Evolutionary conservation across 2,888 invertebrate genomes (phyloP), one percentile per base, ranked within the genome.

Genomic region (Oligia fasciuncula): DNA sequence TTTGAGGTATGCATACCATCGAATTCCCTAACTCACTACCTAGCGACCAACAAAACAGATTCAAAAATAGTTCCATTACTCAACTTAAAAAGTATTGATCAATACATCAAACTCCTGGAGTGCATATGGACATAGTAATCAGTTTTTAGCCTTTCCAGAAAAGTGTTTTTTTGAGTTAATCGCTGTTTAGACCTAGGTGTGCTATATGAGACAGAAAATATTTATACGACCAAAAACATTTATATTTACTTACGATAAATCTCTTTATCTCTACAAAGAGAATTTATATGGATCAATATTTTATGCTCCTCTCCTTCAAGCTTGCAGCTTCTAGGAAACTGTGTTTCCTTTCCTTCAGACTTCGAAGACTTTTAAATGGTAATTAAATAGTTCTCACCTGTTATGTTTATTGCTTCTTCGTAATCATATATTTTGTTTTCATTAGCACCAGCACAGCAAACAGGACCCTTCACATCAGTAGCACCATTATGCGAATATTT

Each of bases 371-470:
- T 54, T 11, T 46, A 5, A 57, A 43, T 51, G n/a, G 57, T 60
- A 63, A 43, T 23, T 3, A 43, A 17, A n/a, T 35, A 23, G 1
- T 14, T 5, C 1, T 84, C 84, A 93, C 93, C 93, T 70, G 92
- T 88, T 23, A 93, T 76, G 43, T 92, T 88, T 17, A 94, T 85
- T 14, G 94, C 94, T 54, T 93, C 93, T 81, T 92, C 91, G 76
- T 91, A 93, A 43, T 88, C 87, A 72, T 88, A 90, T 49, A 71
- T 70, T 57, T 84, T 87, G 0, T 83, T 70, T 51, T 76, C 83
- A 51, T 14, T 8, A 57, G n/a, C 40, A 13, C 40, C 40, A 13
- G 19, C 23, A n/a, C 9, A 5, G 19, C n/a, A 17, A 11, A 11
- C n/a, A 13, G 43, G 23, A 17, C 23, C 46, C 17, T 63, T 73